A percentile compares a stretch with the other conserved stretches of the same genome.
phyloP scores from a whole-genome alignment of 2,113 vertebrate genomes.

The Corynorhinus townsendii region DNA sequence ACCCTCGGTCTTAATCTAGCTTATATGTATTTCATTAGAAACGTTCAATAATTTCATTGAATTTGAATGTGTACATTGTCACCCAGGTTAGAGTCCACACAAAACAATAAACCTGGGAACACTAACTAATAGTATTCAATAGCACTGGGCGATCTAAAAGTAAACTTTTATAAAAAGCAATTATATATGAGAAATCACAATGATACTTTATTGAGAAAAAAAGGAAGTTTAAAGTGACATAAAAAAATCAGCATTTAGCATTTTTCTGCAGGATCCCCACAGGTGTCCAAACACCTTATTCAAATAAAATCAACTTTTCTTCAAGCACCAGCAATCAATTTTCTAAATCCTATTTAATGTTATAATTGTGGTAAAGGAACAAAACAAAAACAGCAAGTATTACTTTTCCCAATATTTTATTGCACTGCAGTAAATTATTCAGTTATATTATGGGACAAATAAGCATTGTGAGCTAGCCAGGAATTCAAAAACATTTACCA shows the following conservation, averaged over 20 bases:
- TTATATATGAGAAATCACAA: background rate
- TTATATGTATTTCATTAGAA: background rate
- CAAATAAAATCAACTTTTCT: background rate
- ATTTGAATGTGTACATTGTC: background rate
- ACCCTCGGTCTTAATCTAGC: background rate
- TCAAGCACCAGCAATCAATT: background rate
- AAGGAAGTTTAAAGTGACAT: background rate
- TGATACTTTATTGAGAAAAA: background rate
- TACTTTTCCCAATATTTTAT: background rate
- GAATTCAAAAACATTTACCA: constrained; percentile 6
- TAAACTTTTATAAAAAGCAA: background rate
- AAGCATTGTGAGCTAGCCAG: background rate
- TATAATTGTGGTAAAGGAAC: background rate
- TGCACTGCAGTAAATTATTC: background rate
- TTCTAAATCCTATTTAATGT: background rate
- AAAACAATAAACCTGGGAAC: background rate
- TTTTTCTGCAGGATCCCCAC: constrained; percentile 14
- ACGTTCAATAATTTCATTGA: background rate
- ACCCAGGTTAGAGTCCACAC: background rate
- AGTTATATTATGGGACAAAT: background rate
- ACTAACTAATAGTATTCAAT: background rate
- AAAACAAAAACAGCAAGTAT: background rate
- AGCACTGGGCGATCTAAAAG: background rate
- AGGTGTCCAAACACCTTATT: background rate
- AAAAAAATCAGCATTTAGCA: background rate